Evolutionary conservation across 2,797 vertebrate genomes (phyloP).

Genomic region (Coccyzus lansbergi): DNA sequence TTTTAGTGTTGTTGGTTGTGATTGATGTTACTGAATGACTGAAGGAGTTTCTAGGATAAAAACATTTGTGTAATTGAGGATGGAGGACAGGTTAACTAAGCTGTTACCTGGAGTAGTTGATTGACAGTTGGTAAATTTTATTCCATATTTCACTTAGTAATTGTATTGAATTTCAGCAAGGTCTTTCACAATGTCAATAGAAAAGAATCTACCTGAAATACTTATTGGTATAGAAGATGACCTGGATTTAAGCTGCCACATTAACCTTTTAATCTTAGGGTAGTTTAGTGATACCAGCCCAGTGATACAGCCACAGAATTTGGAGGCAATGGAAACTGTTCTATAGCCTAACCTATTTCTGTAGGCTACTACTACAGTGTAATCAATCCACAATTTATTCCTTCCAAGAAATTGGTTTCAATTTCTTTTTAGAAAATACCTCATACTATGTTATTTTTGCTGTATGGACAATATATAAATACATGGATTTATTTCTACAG

Average conservation of each 20-base stretch:
- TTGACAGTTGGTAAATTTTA: background rate
- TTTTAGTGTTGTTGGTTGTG: background rate
- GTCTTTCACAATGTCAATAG: background rate
- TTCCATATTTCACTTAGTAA: background rate
- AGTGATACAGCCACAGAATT: background rate
- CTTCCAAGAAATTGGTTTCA: background rate
- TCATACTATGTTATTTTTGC: background rate
- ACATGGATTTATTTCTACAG: background rate
- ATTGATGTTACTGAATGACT: background rate
- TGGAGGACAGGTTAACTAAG: background rate
- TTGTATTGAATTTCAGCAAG: background rate
- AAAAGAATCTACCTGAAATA: background rate
- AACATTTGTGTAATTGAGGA: background rate
- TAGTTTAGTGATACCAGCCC: background rate
- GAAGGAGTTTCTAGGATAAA: background rate
- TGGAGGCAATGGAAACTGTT: background rate
- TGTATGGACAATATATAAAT: background rate
- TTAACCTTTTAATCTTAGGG: background rate
- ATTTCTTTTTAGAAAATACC: background rate
- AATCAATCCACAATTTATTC: background rate
- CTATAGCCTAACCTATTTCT: background rate
- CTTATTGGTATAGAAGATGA: background rate
- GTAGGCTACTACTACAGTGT: background rate
- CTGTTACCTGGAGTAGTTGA: background rate
- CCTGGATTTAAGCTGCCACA: background rate